Conservation (phyloP, 2,113 vertebrate genomes). For the Rattus norvegicus region GRCr8 NC_086021.1:145409501-145410000, state of each 20-base stretch:
- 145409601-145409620: not conserved
- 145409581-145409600: conserved; percentile 58
- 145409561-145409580: conserved; percentile 14
- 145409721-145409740: not conserved
- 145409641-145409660: not conserved
- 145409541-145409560: conserved; percentile 38
- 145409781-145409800: not conserved
- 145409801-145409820: not conserved
- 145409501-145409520: conserved; percentile 67
- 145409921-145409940: not conserved
- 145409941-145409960: not conserved
- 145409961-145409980: too few species aligned
- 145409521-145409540: conserved; percentile 63
- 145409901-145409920: not conserved
- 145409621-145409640: not conserved
- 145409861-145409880: not conserved
- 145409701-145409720: not conserved
- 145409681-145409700: not conserved
- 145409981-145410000: not conserved
- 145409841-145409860: not conserved
- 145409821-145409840: not conserved
- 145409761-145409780: not conserved
- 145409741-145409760: too few species aligned
- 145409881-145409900: not conserved
- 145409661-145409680: not conserved